Evolutionary conservation across 2,113 vertebrate genomes (phyloP), one percentile per base, ranked within the genome.

Genomic region (Xiphias gladius): DNA sequence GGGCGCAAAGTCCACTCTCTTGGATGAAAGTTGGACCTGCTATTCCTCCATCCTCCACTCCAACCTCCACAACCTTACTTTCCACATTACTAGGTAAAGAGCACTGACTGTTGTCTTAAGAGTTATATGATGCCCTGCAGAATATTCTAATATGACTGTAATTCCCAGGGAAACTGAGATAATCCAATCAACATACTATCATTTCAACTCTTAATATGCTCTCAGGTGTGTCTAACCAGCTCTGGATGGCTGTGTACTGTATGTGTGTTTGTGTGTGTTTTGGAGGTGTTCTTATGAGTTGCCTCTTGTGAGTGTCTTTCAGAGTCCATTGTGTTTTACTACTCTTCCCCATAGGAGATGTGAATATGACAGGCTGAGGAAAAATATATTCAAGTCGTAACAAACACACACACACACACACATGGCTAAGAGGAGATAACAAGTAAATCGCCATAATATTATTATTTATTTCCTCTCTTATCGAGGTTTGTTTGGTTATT

Each of bases 381-480:
- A 32, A 88, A 88, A 88, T 87, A 2, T 82, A 88, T 88, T 90
- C 78, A 84, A 81, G 73, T 82, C 30, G n/a, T 72, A 85, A 80
- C 79, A 87, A 54, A 86, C 73, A 87, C 37, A 80, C 82, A 88
- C 73, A 87, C 30, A 80, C 82, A 88, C 82, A 82, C 73, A 59
- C 78, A 26, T 22, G 7, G 76, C 84, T 67, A 81, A 80, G 58
- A 86, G 84, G 35, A 91, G 93, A 93, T 93, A 94, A 93, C 74
- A 55, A 88, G 91, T 88, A 85, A 91, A 93, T 88, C 63, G 84
- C 82, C 88, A 90, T 92, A 80, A 92, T 93, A 90, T 88, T 89
- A 89, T 91, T 87, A 92, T 92, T 94, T 94, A 89, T 92, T 92
- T 92, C 76, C 78, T 75, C 59, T 85, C 91, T 94, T 94, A 93